Base-by-base conservation (phyloP, 2,113 vertebrate species). In the Nannobrachium achirus region DNA sequence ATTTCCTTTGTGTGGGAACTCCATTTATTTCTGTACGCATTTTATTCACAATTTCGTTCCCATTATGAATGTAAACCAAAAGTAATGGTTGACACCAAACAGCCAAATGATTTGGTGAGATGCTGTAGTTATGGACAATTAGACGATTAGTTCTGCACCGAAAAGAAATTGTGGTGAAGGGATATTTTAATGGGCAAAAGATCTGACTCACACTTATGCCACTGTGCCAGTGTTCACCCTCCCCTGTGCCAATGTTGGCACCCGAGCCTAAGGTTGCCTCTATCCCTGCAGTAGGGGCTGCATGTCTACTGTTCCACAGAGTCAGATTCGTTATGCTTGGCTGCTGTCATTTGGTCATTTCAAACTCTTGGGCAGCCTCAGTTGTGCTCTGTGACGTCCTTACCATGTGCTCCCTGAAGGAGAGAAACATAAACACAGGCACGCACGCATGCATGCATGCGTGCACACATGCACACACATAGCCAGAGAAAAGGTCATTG, bases 141-240 rank as follows among this genome's bases (percentile, higher is more conserved):
- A 10, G 44, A 15, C 58, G 63, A 63, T 44, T 10, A 48, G 75
- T 79, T 55, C 16, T 60, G 15, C 42, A 64, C 75, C 73, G 75
- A 56, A 25, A 59, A 74, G 0, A 51, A 33, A 51, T 67, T 46
- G 62, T 62, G 57, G 76, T 75, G 77, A 82, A 63, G 13, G 38
- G n/a, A 69, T 57, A 46, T 66, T 72, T 63, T 61, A 1, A 67
- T 13, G 10, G n/a, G n/a, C n/a, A n/a, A n/a, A n/a, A n/a, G n/a
- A n/a, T n/a, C n/a, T n/a, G n/a, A n/a, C n/a, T n/a, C n/a, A n/a
- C n/a, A n/a, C n/a, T n/a, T n/a, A n/a, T n/a, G n/a, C n/a, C n/a
- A n/a, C n/a, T n/a, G n/a, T n/a, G n/a, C n/a, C n/a, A n/a, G n/a
- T 41, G 6, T n/a, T n/a, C n/a, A n/a, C n/a, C n/a, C n/a, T n/a